Evolutionary conservation across 1,140 invertebrate genomes (phyloP).

Genomic region (Achroia grisella): DNA sequence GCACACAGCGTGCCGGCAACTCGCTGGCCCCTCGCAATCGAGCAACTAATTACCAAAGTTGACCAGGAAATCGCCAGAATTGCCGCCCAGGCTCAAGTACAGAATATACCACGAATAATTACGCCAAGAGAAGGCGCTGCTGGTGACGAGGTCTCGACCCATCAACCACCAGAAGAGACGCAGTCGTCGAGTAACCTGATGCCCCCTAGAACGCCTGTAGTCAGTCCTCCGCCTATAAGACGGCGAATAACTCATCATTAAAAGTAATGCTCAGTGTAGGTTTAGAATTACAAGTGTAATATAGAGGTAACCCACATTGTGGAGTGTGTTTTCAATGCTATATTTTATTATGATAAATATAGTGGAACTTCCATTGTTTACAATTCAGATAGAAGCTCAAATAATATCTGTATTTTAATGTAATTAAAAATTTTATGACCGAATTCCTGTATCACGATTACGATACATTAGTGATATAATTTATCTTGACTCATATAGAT

Average conservation of each 20-base stretch:
- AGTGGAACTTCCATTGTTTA: too few species aligned
- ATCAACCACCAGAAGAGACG: neutral
- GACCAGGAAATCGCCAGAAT: conserved; percentile 52
- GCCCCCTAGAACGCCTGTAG: conserved; percentile 14
- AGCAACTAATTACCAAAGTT: conserved; percentile 43
- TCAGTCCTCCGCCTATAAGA: conserved; percentile 28
- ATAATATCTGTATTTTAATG: too few species aligned
- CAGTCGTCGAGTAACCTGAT: conserved; percentile 11
- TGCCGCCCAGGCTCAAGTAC: conserved; percentile 14
- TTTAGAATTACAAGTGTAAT: too few species aligned
- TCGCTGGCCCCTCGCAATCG: conserved; percentile 48
- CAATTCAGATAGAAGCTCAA: too few species aligned
- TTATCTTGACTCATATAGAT: too few species aligned
- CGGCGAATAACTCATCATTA: conserved; percentile 17
- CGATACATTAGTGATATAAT: too few species aligned
- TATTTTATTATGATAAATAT: too few species aligned
- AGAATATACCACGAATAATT: conserved; percentile 9
- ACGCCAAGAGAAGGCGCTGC: neutral
- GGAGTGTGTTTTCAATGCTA: too few species aligned
- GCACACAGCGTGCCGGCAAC: conserved; percentile 52
- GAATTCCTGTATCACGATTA: too few species aligned
- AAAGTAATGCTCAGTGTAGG: neutral
- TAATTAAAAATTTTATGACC: too few species aligned
- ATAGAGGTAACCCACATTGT: too few species aligned
- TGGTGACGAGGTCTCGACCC: conserved; percentile 2